Evolutionary conservation across 2,888 invertebrate species (phyloP), one percentile per base, ranked within the genome.

Genomic region (Oscheius myriophilus): DNA sequence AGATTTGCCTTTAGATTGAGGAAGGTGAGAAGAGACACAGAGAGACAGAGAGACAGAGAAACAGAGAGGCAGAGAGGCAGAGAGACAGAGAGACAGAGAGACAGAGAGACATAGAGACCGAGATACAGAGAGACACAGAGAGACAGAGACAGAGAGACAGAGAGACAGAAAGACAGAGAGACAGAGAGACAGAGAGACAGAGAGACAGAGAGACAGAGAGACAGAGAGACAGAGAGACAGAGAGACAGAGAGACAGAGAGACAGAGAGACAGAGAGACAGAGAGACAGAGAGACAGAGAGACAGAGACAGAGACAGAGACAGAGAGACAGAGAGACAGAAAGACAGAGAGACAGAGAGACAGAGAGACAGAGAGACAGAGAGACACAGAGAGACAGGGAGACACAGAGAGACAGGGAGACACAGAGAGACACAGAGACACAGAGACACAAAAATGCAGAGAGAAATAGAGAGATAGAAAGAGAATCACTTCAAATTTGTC

Each of bases 261-360:
- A 33, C 4, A 33, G 51, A 18, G 51, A 51, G 21, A 12, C n/a
- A 51, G 25, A 51, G 21, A 18, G 51, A 51, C 2, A 12, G 25
- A 25, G 42, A 57, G 42, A 42, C 21, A 42, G 57, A 57, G 12
- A 39, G n/a, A n/a, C n/a, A n/a, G n/a, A 42, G 57, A 57, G 18
- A 39, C 3, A 39, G 41, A 41, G 18, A 41, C 18, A 33, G 33
- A 33, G 33, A 33, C n/a, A 18, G 51, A 51, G 21, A 12, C n/a
- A 51, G 25, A 51, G 21, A 18, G 51, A 51, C 2, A 12, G 25
- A 25, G 42, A 57, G 42, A 42, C 21, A 42, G 57, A 57, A 21
- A 39, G n/a, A n/a, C n/a, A 42, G 57, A 57, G 18, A 39, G 16
- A 39, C 41, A 41, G 18, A 41, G 42, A 33, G 33, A 33, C 4